These are phyloP conservation scores for Nephrotoma guestfalica DNA, from an alignment of 2,888 invertebrate species.

Conservation along the genomic window DNA sequence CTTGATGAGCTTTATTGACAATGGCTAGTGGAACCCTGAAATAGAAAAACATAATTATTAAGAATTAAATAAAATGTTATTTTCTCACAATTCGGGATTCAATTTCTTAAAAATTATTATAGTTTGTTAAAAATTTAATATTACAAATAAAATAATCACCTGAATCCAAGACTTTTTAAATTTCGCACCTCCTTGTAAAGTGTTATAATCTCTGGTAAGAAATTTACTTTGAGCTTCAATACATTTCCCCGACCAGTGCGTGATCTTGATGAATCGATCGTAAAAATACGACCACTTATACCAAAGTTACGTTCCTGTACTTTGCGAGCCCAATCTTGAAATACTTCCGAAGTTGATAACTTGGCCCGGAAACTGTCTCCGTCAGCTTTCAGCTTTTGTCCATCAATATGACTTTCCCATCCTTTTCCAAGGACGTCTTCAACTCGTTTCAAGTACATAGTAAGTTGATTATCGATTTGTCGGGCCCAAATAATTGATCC, in stretches of 20 bases:
- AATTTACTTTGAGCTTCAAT: conserved; percentile 86
- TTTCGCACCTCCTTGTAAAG: conserved; percentile 97
- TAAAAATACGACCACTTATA: conserved; percentile 87
- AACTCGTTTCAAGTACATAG: conserved; percentile 88
- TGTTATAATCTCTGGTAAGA: conserved; percentile 94
- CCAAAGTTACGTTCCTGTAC: conserved; percentile 89
- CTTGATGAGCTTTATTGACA: conserved; percentile 98
- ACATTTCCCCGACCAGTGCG: conserved; percentile 69
- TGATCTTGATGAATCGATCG: conserved; percentile 66
- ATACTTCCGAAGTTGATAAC: conserved; percentile 91
- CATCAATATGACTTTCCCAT: conserved; percentile 99
- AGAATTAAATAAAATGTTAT: background rate
- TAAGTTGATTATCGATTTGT: conserved; percentile 94
- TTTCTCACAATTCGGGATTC: background rate
- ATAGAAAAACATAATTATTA: background rate
- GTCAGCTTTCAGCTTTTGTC: conserved; percentile 91
- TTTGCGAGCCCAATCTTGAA: conserved; percentile 95
- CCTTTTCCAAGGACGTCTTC: conserved; percentile 97
- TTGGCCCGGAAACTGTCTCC: conserved; percentile 96
- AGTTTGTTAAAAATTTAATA: background rate
- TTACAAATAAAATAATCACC: conserved; percentile 25
- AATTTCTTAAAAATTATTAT: background rate
- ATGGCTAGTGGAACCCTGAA: conserved; percentile 90
- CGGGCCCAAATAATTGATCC: conserved; percentile 99
- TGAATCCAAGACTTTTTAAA: conserved; percentile 85